Conservation (phyloP, 2,888 invertebrate species). For the Aleiodes alternator region DNA sequence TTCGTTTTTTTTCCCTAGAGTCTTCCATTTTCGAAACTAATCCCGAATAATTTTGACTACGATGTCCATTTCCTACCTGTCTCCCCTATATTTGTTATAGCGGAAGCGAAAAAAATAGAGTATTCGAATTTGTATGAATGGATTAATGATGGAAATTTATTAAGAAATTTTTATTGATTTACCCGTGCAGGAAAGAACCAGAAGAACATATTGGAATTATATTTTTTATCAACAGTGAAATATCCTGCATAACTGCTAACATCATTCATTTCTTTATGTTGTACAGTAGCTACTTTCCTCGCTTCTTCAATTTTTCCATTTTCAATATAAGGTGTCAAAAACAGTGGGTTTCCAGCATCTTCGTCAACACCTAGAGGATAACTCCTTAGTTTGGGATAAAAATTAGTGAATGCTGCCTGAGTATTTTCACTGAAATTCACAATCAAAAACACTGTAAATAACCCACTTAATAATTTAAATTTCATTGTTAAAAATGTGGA, state of each 20-base stretch:
- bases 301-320: slow-evolving; percentile 83
- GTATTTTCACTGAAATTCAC: slow-evolving; percentile 22
- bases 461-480: not conserved
- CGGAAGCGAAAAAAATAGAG: too few relatives aligned
- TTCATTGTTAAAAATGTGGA: slow-evolving; percentile 2
- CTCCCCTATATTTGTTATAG: too few relatives aligned
- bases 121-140: too few relatives aligned
- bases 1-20: too few relatives aligned
- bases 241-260: slow-evolving; percentile 87
- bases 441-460: slow-evolving; percentile 18
- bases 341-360: slow-evolving; percentile 80
- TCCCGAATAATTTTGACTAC: too few relatives aligned
- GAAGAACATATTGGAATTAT: slow-evolving; percentile 90
- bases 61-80: too few relatives aligned
- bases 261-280: slow-evolving; percentile 79
- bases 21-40: too few relatives aligned
- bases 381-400: slow-evolving; percentile 67
- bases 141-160: not conserved
- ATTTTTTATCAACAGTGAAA: slow-evolving; percentile 87
- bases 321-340: slow-evolving; percentile 86
- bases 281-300: slow-evolving; percentile 77
- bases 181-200: slow-evolving; percentile 91
- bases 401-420: slow-evolving; percentile 51
- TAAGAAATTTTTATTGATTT: slow-evolving; percentile 35
- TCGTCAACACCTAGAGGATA: slow-evolving; percentile 66